These are phyloP conservation scores for Menidia menidia DNA, from an alignment of 2,797 vertebrate genomes.

Conservation along the genomic window DNA sequence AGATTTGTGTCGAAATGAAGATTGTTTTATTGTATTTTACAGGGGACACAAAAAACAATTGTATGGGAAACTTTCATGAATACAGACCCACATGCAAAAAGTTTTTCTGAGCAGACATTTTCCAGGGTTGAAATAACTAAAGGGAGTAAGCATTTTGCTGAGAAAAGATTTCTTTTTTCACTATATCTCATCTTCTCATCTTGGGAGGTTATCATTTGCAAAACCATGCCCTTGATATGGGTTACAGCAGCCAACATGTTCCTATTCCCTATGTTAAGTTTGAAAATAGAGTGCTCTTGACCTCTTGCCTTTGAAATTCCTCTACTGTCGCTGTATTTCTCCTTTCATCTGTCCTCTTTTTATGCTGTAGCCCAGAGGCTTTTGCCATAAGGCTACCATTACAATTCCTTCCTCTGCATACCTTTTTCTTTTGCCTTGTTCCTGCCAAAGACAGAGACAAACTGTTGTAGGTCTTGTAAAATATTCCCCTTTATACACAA, in stretches of 20 bases:
- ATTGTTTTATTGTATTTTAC: no score
- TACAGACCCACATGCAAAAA: slow-evolving; percentile 40
- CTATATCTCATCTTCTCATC: slow-evolving; percentile 56
- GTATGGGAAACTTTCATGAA: background rate
- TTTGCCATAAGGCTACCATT: slow-evolving; percentile 61
- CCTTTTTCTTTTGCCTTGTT: slow-evolving; percentile 22
- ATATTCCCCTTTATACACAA: slow-evolving; percentile 29
- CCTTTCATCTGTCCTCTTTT: slow-evolving; percentile 69
- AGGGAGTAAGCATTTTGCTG: slow-evolving; percentile 71
- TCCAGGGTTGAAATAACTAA: slow-evolving; percentile 71
- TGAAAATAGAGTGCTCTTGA: slow-evolving; percentile 82
- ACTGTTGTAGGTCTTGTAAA: slow-evolving; percentile 39
- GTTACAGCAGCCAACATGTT: slow-evolving; percentile 66
- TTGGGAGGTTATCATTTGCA: slow-evolving; percentile 73
- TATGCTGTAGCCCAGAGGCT: slow-evolving; percentile 59
- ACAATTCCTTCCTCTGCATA: slow-evolving; percentile 42
- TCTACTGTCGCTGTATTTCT: slow-evolving; percentile 55
- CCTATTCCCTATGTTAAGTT: slow-evolving; percentile 71
- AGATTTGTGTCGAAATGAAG: no score
- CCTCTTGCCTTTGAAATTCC: slow-evolving; percentile 76
- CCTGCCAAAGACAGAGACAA: slow-evolving; percentile 28
- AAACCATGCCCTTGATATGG: slow-evolving; percentile 73
- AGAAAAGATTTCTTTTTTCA: slow-evolving; percentile 64
- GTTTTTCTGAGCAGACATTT: slow-evolving; percentile 58
- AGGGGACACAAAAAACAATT: background rate